A percentile compares a stretch with the other conserved stretches of the same genome.
These are phyloP conservation scores for Drosophila bifasciata DNA, from an alignment of 1,140 invertebrate genomes.

Conservation along the genomic window DNA sequence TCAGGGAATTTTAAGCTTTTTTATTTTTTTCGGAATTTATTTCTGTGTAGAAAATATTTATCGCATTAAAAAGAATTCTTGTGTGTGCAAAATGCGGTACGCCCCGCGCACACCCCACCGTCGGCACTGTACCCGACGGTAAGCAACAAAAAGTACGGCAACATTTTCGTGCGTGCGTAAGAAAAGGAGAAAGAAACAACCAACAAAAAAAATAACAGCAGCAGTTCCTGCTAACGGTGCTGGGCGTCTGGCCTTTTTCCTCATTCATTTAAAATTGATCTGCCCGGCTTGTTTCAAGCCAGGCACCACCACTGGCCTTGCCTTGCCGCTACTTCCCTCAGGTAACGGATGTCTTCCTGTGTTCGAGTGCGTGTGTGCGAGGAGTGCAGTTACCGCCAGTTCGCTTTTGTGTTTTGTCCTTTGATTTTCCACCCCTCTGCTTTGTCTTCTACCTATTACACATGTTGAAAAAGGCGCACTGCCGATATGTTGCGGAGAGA, in stretches of 20 bases:
- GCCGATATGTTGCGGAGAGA: conserved; percentile 25
- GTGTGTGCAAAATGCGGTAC: conserved; percentile 48
- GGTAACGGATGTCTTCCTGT: conserved; percentile 30
- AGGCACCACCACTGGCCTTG: no score
- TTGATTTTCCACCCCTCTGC: conserved; percentile 49
- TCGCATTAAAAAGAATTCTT: conserved; percentile 33
- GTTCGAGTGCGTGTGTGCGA: not conserved
- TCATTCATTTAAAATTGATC: not conserved
- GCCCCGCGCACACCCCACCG: conserved; percentile 17
- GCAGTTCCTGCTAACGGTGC: conserved; percentile 42
- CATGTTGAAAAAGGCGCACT: conserved; percentile 63
- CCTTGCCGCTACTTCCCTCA: conserved; percentile 17
- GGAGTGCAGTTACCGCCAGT: not conserved
- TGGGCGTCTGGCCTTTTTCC: conserved; percentile 7
- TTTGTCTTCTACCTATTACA: conserved; percentile 38
- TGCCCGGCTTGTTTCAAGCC: no score
- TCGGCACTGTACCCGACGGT: conserved; percentile 52
- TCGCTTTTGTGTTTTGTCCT: conserved; percentile 33
- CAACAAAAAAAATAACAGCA: conserved; percentile 31
- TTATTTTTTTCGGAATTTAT: conserved; percentile 68
- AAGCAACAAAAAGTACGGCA: conserved; percentile 41
- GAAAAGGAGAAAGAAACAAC: conserved; percentile 20
- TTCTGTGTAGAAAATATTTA: conserved; percentile 55
- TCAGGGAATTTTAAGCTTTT: conserved; percentile 64
- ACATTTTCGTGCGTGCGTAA: conserved; percentile 15